A percentile compares a stretch with the other conserved stretches of the same genome.
phyloP scores from a whole-genome alignment of 2,888 invertebrate genomes.

The Acronicta psi region DNA sequence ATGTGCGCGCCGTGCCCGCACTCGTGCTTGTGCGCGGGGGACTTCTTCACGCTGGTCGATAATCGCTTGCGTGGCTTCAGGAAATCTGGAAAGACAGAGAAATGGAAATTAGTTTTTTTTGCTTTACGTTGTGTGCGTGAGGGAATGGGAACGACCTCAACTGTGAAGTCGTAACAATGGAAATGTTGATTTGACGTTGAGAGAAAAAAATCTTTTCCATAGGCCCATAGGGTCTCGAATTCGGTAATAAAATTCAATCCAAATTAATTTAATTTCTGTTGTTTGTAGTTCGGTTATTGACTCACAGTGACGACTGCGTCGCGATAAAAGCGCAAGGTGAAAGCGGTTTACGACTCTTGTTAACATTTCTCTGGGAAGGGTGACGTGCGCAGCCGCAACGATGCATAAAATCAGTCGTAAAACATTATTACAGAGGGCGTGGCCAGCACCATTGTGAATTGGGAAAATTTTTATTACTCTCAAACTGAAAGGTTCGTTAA shows the following conservation, averaged over 20 bases:
- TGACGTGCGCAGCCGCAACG: conserved; percentile 59
- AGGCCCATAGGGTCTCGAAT: conserved; percentile 44
- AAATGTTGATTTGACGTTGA: conserved; percentile 16
- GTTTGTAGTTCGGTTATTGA: conserved; percentile 50
- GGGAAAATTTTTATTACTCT: conserved; percentile 74
- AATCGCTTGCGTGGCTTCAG: conserved; percentile 91
- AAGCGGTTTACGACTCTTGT: conserved; percentile 62
- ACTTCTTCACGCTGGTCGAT: conserved; percentile 85
- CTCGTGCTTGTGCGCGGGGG: conserved; percentile 84
- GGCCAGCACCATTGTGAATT: conserved; percentile 63
- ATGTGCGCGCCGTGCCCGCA: conserved; percentile 83
- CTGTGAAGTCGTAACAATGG: conserved; percentile 29
- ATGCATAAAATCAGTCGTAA: conserved; percentile 73
- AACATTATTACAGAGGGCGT: conserved; percentile 66
- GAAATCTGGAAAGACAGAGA: conserved; percentile 89
- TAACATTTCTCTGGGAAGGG: conserved; percentile 63
- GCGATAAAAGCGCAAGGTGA: conserved; percentile 53
- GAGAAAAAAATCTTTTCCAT: conserved; percentile 28
- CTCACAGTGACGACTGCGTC: conserved; percentile 37
- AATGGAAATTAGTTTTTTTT: conserved; percentile 34
- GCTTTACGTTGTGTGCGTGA: conserved; percentile 4
- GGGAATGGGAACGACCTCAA: conserved; percentile 1
- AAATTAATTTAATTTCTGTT: conserved; percentile 44
- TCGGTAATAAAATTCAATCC: conserved; percentile 47
- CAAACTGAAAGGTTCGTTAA: conserved; percentile 76